Evolutionary conservation across 2,797 vertebrate genomes (phyloP).

Genomic region (Adrianichthys oophorus): DNA sequence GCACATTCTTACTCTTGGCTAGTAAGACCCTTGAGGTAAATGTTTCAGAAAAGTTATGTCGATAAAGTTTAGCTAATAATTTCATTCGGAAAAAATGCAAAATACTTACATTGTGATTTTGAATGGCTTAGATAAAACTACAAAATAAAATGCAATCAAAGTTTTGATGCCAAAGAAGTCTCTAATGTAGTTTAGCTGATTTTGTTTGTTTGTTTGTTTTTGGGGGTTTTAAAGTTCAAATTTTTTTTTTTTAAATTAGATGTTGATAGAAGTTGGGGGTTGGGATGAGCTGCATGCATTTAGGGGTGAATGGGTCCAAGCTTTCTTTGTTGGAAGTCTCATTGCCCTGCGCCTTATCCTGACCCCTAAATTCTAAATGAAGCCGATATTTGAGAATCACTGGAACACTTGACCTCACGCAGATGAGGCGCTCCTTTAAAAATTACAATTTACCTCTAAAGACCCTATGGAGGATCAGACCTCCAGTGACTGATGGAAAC

Average conservation of each 20-base stretch:
- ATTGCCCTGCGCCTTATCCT: constrained; percentile 19
- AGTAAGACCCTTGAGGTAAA: background rate
- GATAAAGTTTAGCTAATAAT: too few species aligned
- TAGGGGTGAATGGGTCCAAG: constrained; percentile 43
- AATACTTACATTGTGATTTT: too few species aligned
- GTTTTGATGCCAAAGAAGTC: too few species aligned
- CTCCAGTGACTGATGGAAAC: constrained; percentile 7
- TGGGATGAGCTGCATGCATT: constrained; percentile 4
- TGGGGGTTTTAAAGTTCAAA: background rate
- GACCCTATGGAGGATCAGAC: constrained; percentile 3
- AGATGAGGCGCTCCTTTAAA: constrained; percentile 21
- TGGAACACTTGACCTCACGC: constrained; percentile 20
- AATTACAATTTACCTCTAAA: constrained; percentile 16
- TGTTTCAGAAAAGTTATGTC: background rate
- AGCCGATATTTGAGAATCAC: constrained; percentile 16
- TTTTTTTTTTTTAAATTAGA: too few species aligned
- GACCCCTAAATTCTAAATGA: constrained; percentile 31
- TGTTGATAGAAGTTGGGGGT: constrained; percentile 12
- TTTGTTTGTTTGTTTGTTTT: background rate
- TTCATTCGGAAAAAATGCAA: too few species aligned
- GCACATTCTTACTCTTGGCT: background rate
- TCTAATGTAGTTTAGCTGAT: too few species aligned
- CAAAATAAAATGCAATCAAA: too few species aligned
- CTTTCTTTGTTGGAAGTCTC: constrained; percentile 16
- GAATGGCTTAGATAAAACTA: too few species aligned